A percentile compares a stretch with the other conserved stretches of the same genome.
These are phyloP conservation scores for Agapostemon virescens DNA, from an alignment of 2,888 invertebrate genomes.

Conservation along the genomic window DNA sequence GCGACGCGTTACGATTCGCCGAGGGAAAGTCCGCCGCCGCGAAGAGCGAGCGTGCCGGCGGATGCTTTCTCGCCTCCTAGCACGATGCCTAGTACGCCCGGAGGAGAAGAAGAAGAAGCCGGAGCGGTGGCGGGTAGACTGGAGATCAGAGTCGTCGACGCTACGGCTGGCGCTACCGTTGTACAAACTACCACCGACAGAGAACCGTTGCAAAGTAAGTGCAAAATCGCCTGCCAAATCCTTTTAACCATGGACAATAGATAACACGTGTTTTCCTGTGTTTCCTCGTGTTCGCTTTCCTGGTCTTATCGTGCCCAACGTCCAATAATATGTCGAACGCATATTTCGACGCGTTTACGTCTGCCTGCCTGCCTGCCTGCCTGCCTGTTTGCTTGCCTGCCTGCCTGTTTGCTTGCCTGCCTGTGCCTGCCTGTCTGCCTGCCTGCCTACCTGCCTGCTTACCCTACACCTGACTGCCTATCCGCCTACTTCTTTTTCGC, in stretches of 20 bases:
- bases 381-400: too few relatives aligned
- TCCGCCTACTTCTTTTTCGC: background rate
- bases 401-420: too few relatives aligned
- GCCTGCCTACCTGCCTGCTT: too few relatives aligned
- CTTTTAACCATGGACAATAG: background rate
- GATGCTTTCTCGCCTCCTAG: constrained; percentile 70
- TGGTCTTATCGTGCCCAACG: too few relatives aligned
- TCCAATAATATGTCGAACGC: background rate
- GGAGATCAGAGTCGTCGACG: constrained; percentile 87
- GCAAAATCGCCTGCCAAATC: background rate
- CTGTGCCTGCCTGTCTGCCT: too few relatives aligned
- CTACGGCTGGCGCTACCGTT: constrained; percentile 77
- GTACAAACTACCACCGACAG: constrained; percentile 78
- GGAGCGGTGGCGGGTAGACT: constrained; percentile 89
- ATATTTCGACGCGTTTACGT: background rate
- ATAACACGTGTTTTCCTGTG: background rate
- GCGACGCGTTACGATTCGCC: constrained; percentile 83
- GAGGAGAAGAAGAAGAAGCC: constrained; percentile 81
- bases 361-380: constrained; percentile 12
- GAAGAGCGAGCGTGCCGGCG: constrained; percentile 79
- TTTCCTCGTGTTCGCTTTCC: constrained; percentile 2
- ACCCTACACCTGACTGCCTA: too few relatives aligned
- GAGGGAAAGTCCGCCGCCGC: constrained; percentile 66
- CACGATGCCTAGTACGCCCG: constrained; percentile 69
- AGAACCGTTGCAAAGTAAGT: constrained; percentile 77